Base-by-base conservation (phyloP, 2,888 invertebrate genomes). In the Tryphoninae sp. region DNA sequence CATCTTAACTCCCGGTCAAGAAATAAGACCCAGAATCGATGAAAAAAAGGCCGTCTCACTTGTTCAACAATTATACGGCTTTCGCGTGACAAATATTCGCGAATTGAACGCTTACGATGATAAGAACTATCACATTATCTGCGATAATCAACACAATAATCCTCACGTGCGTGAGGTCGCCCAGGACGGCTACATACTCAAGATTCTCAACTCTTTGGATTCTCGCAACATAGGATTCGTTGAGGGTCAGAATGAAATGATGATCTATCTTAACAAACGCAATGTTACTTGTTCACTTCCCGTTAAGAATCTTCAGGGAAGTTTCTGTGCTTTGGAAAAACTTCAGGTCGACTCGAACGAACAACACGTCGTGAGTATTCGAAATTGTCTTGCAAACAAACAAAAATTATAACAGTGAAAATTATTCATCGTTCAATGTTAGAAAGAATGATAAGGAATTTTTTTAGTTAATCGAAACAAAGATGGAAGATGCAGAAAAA, bases 151-250 rank as follows among this genome's bases (percentile, higher is more conserved):
- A 80, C 93, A 94, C 81, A 93, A 93, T 77, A 96, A 95, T 90
- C 94, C 94, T 0, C 88, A 95, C 22, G 94, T 95, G 80, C 92
- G 93, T 0, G 89, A 92, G 2, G 93, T 94, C 83, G 93, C 93
- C 82, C 92, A 93, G 0, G 90, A 95, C 85, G 96, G 96, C 0
- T 96, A 96, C 88, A 95, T 97, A 22, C 92, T 98, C 78, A 98
- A 98, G 93, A 94, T 98, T 67, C 93, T 97, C 86, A 98, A 98
- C 92, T 94, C 96, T 0, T 92, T 96, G 89, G 97, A 98, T 91
- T 96, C 98, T 0, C 93, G 94, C 87, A 95, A 96, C 64, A 90
- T 93, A 0, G 91, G 91, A 1, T 93, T 95, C 22, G 93, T 97
- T 7, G 96, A 96, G 79, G 97, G 95, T 0, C 97, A 97, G 92